Evolutionary conservation across 1,140 invertebrate species (phyloP).

Genomic region (Diuraphis noxia): DNA sequence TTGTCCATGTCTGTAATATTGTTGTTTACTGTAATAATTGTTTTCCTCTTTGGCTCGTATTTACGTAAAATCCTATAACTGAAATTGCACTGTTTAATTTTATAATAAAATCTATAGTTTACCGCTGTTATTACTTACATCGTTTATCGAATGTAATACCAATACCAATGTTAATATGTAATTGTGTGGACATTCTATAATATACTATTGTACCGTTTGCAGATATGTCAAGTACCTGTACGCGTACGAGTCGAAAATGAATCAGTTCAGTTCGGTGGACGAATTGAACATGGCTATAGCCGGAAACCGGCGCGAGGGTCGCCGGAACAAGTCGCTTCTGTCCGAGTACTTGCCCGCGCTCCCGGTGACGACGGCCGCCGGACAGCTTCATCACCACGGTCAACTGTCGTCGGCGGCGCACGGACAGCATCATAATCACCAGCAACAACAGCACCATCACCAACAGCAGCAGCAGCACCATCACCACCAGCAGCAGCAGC

Average conservation of each 20-base stretch:
- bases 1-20: too few species aligned
- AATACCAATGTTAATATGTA: too few species aligned
- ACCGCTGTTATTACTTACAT: too few species aligned
- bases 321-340: conserved; percentile 64
- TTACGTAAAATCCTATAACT: too few species aligned
- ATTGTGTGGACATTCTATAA: neutral
- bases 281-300: conserved; percentile 98
- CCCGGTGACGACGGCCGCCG: neutral
- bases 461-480: conserved; percentile 12
- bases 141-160: too few species aligned
- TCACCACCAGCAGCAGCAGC: conserved; percentile 3
- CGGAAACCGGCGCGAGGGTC: conserved; percentile 93
- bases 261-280: conserved; percentile 83
- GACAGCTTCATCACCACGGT: neutral
- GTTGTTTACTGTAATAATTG: too few species aligned
- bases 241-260: conserved; percentile 97
- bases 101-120: too few species aligned
- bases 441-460: conserved; percentile 10
- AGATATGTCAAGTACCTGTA: conserved; percentile 99
- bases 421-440: conserved; percentile 3
- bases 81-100: too few species aligned
- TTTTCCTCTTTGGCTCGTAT: too few species aligned
- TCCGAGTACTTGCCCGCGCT: conserved; percentile 33
- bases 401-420: conserved; percentile 3
- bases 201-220: conserved; percentile 59